A percentile compares a stretch with the other conserved stretches of the same genome.
These are phyloP conservation scores for Lithophane ornitopus DNA, from an alignment of 2,888 invertebrate species.

Conservation along the genomic window DNA sequence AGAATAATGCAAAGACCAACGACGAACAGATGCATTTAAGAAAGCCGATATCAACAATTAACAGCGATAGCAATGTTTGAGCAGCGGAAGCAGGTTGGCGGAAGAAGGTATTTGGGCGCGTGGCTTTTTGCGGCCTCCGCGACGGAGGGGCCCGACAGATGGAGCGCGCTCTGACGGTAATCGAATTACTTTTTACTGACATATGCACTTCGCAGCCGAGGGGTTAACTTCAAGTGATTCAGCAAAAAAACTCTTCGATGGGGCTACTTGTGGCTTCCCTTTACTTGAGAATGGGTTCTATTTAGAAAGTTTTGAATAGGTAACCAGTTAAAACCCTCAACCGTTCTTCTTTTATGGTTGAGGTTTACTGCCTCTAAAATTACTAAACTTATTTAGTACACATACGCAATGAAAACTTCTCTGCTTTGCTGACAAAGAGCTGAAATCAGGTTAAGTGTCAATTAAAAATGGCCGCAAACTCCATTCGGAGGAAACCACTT, in stretches of 20 bases:
- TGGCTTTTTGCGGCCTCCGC: slow-evolving; percentile 80
- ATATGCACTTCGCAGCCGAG: slow-evolving; percentile 66
- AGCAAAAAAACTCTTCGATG: slow-evolving; percentile 60
- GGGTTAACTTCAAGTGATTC: slow-evolving; percentile 72
- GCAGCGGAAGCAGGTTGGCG: slow-evolving; percentile 85
- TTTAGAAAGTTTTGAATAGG: slow-evolving; percentile 25
- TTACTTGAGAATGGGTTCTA: slow-evolving; percentile 28
- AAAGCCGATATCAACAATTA: slow-evolving; percentile 67
- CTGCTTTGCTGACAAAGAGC: slow-evolving; percentile 43
- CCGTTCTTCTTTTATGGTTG: not conserved
- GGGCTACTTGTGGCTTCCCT: slow-evolving; percentile 62
- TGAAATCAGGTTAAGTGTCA: slow-evolving; percentile 64
- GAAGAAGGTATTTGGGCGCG: slow-evolving; percentile 80
- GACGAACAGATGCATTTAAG: slow-evolving; percentile 62
- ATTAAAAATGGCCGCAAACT: slow-evolving; percentile 64
- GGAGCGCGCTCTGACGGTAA: slow-evolving; percentile 71
- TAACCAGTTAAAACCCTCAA: slow-evolving; percentile 28
- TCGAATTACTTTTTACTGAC: slow-evolving; percentile 76
- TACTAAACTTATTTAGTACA: slow-evolving; percentile 11
- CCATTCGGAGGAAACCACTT: slow-evolving; percentile 66
- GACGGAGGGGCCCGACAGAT: slow-evolving; percentile 80
- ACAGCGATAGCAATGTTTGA: slow-evolving; percentile 64
- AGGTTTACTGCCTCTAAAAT: slow-evolving; percentile 10
- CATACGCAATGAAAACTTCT: slow-evolving; percentile 24
- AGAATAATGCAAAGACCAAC: slow-evolving; percentile 21